Percentiles rank a stretch among this genome's conserved stretches.
Evolutionary conservation across 1,140 invertebrate genomes (phyloP).

Genomic region (Heliconius himera): DNA sequence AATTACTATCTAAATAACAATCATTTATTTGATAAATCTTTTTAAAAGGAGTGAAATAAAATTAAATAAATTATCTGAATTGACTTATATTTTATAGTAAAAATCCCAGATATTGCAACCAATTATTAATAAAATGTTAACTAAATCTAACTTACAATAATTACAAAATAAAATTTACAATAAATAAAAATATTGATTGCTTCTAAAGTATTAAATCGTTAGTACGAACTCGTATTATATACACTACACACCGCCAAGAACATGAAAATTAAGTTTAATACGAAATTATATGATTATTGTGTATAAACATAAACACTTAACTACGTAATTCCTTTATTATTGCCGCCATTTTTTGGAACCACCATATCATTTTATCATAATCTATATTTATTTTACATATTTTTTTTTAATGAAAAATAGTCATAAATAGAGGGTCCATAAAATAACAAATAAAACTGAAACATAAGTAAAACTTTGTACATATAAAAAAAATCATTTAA

Average conservation of each 20-base stretch:
- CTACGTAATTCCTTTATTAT: neutral
- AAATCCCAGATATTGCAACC: conserved; percentile 46
- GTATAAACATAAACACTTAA: neutral
- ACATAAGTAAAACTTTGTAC: neutral
- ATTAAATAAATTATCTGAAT: conserved; percentile 32
- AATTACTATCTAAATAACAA: neutral
- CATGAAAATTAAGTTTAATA: neutral
- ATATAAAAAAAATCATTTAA: neutral
- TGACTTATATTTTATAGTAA: conserved; percentile 45
- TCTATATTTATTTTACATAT: neutral
- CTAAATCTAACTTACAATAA: conserved; percentile 35
- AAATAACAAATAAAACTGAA: neutral
- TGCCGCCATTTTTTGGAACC: neutral
- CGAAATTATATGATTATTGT: neutral
- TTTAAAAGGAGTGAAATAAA: neutral
- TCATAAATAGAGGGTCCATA: neutral
- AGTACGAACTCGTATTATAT: neutral
- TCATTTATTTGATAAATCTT: neutral
- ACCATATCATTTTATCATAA: neutral
- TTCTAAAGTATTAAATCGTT: neutral
- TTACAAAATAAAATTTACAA: conserved; percentile 42
- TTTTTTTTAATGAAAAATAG: neutral
- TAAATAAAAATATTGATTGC: conserved; percentile 27
- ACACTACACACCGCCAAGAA: neutral
- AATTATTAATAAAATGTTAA: conserved; percentile 32